phyloP scores from a whole-genome alignment of 1,140 invertebrate species.

The Sitodiplosis mosellana region DNA sequence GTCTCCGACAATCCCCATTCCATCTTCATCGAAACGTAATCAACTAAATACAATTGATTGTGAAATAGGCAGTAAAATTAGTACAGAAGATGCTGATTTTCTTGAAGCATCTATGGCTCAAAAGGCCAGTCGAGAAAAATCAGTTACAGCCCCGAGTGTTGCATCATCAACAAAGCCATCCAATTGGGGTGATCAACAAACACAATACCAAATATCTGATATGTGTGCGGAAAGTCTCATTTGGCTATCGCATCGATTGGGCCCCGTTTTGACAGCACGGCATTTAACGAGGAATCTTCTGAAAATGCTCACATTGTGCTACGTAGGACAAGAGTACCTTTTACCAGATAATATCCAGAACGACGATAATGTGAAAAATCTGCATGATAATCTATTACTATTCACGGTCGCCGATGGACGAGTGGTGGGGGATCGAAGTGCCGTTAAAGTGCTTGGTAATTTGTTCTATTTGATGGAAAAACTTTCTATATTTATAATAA shows the following conservation, averaged over 20 bases:
- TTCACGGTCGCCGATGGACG: constrained; percentile 35
- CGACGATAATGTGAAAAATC: constrained; percentile 13
- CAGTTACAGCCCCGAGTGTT: background rate
- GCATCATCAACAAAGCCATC: background rate
- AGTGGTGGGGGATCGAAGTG: constrained; percentile 63
- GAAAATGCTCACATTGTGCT: constrained; percentile 85
- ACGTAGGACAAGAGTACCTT: constrained; percentile 69
- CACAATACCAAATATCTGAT: constrained; percentile 48
- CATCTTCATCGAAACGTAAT: constrained; percentile 24
- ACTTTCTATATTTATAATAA: too few species aligned
- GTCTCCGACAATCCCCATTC: constrained; percentile 40
- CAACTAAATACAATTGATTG: constrained; percentile 39
- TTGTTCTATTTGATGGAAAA: too few species aligned
- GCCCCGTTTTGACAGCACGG: constrained; percentile 80
- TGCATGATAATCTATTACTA: constrained; percentile 29
- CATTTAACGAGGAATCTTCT: constrained; percentile 81
- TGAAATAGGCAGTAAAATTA: constrained; percentile 36
- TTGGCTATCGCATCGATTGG: constrained; percentile 84
- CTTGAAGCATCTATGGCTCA: constrained; percentile 10
- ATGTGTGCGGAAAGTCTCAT: constrained; percentile 80
- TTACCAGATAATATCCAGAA: constrained; percentile 17
- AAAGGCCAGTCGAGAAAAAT: constrained; percentile 3
- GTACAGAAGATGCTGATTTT: constrained; percentile 23
- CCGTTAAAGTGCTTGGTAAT: constrained; percentile 52
- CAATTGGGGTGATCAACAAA: constrained; percentile 4